Base-by-base conservation (phyloP, 2,113 vertebrate species). In the Alethe diademata region DNA sequence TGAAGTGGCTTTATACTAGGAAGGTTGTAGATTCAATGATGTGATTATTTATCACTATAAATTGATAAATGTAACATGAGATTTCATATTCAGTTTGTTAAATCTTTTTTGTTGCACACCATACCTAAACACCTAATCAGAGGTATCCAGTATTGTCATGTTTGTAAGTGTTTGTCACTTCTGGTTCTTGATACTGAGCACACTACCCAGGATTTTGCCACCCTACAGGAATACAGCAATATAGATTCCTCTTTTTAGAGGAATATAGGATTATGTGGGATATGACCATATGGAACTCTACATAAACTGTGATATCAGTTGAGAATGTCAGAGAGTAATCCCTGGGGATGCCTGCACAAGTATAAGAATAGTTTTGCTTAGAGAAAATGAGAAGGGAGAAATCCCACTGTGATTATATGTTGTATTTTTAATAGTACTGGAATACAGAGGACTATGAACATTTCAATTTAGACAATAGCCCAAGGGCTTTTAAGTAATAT, bases 391-490 rank as follows among this genome's bases (percentile, higher is more conserved):
- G 29, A 17, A 86, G 28, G 33, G 24, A 65, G 69, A 82, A 89
- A 54, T 93, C 80, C 38, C 70, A 5, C 88, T 85, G 35, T 80
- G 70, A 70, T 23, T 60, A 71, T 43, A 80, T 11, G 24, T 18
- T 86, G 19, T 90, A 85, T 96, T 97, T 94, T 75, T 67, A 81
- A 57, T 92, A 84, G 38, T 87, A 45, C 67, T 43, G 88, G 94
- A 94, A 78, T 87, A 54, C 4, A 16, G 38, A 86, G 42, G 31
- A 47, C 75, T 78, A 22, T 36, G 90, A 79, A 48, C 64, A 78
- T 97, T 97, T 95, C 28, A 56, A 45, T 96, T 96, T 94, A 88
- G 56, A 61, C 38, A 86, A 35, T n/a, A 86, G n/a, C 66, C 69
- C 61, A 45, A 33, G 82, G 61, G 74, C 9, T 91, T 58, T 95